phyloP scores from a whole-genome alignment of 2,888 invertebrate genomes.

The Lapara coniferarum region DNA sequence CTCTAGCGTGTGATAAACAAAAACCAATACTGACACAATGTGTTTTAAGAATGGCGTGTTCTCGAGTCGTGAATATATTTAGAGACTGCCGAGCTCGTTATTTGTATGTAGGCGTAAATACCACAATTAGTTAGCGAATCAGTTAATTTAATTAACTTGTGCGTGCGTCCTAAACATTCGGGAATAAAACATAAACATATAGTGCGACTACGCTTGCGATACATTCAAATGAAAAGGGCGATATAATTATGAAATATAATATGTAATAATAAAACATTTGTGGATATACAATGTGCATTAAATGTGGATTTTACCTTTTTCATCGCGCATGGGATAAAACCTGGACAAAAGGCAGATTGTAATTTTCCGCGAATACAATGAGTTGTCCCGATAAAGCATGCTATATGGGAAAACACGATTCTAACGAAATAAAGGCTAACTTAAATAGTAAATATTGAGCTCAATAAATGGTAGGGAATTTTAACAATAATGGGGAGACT shows the following conservation, averaged over 20 bases:
- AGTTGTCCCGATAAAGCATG: not conserved
- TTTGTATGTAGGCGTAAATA: constrained; percentile 43
- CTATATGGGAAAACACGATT: constrained; percentile 28
- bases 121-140: constrained; percentile 57
- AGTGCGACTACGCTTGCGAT: not conserved
- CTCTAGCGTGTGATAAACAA: not conserved
- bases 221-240: not conserved
- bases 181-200: constrained; percentile 6
- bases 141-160: constrained; percentile 66
- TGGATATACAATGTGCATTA: not conserved
- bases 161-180: constrained; percentile 37
- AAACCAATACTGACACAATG: constrained; percentile 37
- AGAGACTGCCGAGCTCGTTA: constrained; percentile 46
- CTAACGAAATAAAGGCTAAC: too few relatives aligned
- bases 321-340: not conserved
- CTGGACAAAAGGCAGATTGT: not conserved
- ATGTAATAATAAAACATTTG: not conserved
- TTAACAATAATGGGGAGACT: too few relatives aligned
- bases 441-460: too few relatives aligned
- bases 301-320: constrained; percentile 4
- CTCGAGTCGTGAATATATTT: constrained; percentile 62
- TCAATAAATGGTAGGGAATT: too few relatives aligned
- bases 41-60: constrained; percentile 63
- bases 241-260: not conserved
- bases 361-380: not conserved